Evolutionary conservation across 2,797 vertebrate genomes (phyloP).

Genomic region (Trichosurus vulpecula): DNA sequence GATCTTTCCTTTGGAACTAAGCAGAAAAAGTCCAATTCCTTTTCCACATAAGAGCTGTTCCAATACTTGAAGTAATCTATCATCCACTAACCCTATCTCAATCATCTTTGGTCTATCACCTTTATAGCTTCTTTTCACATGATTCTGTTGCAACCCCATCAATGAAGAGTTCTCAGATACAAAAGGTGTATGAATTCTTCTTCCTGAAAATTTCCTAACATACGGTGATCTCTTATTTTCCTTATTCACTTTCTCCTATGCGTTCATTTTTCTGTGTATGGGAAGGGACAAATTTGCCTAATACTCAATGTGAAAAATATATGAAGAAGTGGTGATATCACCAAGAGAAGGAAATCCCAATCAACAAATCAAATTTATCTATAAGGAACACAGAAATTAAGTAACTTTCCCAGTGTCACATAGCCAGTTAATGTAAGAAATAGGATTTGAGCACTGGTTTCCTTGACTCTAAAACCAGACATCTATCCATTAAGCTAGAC

Average conservation of each 20-base stretch:
- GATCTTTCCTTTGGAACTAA: not conserved
- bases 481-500: not conserved
- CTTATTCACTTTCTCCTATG: not conserved
- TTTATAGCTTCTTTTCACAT: not conserved
- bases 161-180: not conserved
- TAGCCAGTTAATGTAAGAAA: not conserved
- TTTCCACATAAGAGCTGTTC: not conserved
- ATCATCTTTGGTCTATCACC: not conserved
- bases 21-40: not conserved
- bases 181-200: not conserved
- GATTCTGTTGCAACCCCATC: not conserved
- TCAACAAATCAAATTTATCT: not conserved
- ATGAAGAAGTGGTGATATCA: not conserved
- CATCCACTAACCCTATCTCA: not conserved
- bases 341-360: not conserved
- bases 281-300: not conserved
- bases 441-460: not conserved
- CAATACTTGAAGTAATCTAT: not conserved
- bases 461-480: not conserved
- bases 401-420: not conserved
- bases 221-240: not conserved
- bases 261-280: not conserved
- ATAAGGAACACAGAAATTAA: not conserved
- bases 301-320: not conserved
- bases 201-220: not conserved